These are phyloP conservation scores for Cephus sareptanus DNA, from an alignment of 2,888 invertebrate species.

Conservation along the genomic window DNA sequence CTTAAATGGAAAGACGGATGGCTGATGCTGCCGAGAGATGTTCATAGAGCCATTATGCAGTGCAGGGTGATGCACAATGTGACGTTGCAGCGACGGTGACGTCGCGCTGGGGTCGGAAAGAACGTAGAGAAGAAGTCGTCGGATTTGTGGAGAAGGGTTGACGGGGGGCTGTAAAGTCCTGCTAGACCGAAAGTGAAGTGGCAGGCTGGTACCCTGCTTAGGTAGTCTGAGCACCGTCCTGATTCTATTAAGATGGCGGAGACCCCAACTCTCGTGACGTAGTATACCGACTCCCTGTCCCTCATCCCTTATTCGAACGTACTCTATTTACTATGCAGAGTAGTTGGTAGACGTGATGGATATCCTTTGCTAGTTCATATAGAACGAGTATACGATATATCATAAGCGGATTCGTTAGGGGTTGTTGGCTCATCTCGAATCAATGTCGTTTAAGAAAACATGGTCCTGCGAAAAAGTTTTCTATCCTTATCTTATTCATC, in stretches of 20 bases:
- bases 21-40: slow-evolving; percentile 10
- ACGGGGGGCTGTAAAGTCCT: background rate
- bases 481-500: background rate
- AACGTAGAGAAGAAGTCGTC: background rate
- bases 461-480: background rate
- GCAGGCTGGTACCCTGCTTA: slow-evolving; percentile 20
- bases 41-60: background rate
- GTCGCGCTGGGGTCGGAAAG: background rate
- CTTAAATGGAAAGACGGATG: slow-evolving; percentile 37
- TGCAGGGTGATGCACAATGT: background rate
- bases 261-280: background rate
- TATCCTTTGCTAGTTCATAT: slow-evolving; percentile 33
- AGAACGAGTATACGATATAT: slow-evolving; percentile 21
- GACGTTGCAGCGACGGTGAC: slow-evolving; percentile 11
- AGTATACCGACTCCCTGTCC: background rate
- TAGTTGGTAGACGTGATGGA: slow-evolving; percentile 40
- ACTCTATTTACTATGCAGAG: slow-evolving; percentile 46
- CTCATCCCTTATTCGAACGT: slow-evolving; percentile 18
- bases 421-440: slow-evolving; percentile 30
- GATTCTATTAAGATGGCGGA: slow-evolving; percentile 42
- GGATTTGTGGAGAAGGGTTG: background rate
- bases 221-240: slow-evolving; percentile 35
- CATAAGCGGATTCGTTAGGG: slow-evolving; percentile 43
- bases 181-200: background rate
- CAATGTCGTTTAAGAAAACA: background rate